phyloP scores from a whole-genome alignment of 1,140 invertebrate genomes.

The Teleopsis dalmanni region DNA sequence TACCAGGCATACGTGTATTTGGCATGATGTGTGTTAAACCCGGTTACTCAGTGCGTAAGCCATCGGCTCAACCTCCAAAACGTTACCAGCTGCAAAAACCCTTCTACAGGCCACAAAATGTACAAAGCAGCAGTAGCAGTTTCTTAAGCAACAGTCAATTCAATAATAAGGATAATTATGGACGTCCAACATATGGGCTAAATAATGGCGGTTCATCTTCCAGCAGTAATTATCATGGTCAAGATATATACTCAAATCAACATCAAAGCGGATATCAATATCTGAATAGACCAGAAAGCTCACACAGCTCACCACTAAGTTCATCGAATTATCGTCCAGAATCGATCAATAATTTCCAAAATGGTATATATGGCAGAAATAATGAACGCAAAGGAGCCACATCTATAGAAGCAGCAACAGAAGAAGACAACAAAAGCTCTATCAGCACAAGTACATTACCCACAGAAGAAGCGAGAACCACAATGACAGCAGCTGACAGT shows the following conservation, averaged over 20 bases:
- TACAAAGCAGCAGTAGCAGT: slow-evolving; percentile 10
- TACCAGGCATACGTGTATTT: slow-evolving; percentile 84
- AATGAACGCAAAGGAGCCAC: slow-evolving; percentile 36
- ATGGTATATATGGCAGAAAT: slow-evolving; percentile 36
- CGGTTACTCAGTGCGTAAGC: slow-evolving; percentile 37
- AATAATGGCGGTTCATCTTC: background rate
- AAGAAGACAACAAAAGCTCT: slow-evolving; percentile 9
- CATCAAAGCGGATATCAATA: slow-evolving; percentile 35
- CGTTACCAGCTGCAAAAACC: slow-evolving; percentile 40
- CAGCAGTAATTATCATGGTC: slow-evolving; percentile 8
- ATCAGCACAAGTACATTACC: slow-evolving; percentile 28
- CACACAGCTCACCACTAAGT: slow-evolving; percentile 14
- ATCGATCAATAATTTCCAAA: slow-evolving; percentile 33
- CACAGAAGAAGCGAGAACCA: slow-evolving; percentile 27
- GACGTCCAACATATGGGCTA: slow-evolving; percentile 15
- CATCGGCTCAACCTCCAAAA: slow-evolving; percentile 39
- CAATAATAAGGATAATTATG: slow-evolving; percentile 30
- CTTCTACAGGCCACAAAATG: slow-evolving; percentile 29
- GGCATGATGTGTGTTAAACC: slow-evolving; percentile 81
- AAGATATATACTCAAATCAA: slow-evolving; percentile 18
- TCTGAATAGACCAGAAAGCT: slow-evolving; percentile 38
- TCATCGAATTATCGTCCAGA: slow-evolving; percentile 35
- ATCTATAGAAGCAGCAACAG: slow-evolving; percentile 30
- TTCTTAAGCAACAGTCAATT: slow-evolving; percentile 15
- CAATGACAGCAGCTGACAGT: slow-evolving; percentile 9